These are phyloP conservation scores for Chromobotia macracanthus DNA, from an alignment of 2,797 vertebrate genomes.

Conservation along the genomic window DNA sequence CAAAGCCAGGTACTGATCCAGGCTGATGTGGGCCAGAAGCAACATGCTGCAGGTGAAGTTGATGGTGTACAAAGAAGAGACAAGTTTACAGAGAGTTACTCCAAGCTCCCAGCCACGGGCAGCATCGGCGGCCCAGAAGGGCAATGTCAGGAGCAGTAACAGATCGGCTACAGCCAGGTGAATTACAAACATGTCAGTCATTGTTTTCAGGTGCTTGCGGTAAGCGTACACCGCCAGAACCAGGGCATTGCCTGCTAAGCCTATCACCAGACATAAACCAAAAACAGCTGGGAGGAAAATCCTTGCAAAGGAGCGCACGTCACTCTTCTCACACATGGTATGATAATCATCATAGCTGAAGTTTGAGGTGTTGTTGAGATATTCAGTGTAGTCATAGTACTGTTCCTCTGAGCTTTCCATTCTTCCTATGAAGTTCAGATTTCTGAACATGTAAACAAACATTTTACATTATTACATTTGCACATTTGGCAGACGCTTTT, in stretches of 20 bases:
- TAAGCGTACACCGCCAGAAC: conserved; percentile 85
- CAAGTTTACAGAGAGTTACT: conserved; percentile 80
- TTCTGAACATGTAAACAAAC: conserved; percentile 36
- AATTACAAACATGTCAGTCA: conserved; percentile 85
- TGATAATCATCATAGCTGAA: conserved; percentile 78
- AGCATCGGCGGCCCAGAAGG: conserved; percentile 87
- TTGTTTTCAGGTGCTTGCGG: conserved; percentile 84
- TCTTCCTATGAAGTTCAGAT: conserved; percentile 39
- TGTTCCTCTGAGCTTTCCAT: conserved; percentile 66
- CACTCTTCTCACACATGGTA: conserved; percentile 82
- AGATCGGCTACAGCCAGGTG: conserved; percentile 90
- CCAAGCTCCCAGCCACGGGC: conserved; percentile 88
- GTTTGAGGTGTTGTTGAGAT: conserved; percentile 69
- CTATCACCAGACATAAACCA: conserved; percentile 77
- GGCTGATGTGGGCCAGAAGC: conserved; percentile 89
- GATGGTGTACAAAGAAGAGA: conserved; percentile 84
- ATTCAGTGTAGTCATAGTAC: conserved; percentile 63
- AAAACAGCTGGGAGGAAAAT: conserved; percentile 87
- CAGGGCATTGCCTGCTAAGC: conserved; percentile 84
- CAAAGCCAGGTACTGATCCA: conserved; percentile 84
- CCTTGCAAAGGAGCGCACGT: conserved; percentile 83
- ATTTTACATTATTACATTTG: background rate
- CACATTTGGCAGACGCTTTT: background rate
- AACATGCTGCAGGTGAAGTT: conserved; percentile 94
- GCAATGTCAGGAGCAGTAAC: conserved; percentile 87